Conservation (phyloP, 2,888 invertebrate genomes). For the Acheta domesticus region DNA sequence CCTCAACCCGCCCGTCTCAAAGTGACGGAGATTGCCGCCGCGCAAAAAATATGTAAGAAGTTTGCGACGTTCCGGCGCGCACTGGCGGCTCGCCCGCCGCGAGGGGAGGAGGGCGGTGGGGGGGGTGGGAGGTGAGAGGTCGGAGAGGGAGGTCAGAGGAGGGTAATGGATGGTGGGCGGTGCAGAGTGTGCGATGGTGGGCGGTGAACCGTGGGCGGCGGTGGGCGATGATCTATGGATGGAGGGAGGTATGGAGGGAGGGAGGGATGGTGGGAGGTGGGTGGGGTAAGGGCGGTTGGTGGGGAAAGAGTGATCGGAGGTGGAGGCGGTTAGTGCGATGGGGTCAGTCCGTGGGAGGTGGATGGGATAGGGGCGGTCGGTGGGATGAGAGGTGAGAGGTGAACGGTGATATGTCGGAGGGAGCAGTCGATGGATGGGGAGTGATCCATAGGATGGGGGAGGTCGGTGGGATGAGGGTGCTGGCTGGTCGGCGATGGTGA, state of each 20-base stretch:
- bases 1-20: background rate
- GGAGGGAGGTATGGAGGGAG: no score
- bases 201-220: background rate
- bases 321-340: background rate
- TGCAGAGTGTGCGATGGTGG: background rate
- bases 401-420: background rate
- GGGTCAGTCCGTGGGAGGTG: background rate
- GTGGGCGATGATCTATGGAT: background rate
- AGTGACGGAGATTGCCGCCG: background rate
- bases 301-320: background rate
- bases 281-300: background rate
- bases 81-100: background rate
- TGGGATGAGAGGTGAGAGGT: no score
- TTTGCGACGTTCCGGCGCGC: background rate
- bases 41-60: constrained; percentile 18
- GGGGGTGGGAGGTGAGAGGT: background rate
- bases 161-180: background rate
- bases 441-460: background rate
- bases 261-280: background rate
- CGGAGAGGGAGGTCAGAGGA: background rate
- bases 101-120: background rate
- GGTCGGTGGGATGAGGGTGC: no score
- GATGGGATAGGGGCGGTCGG: background rate
- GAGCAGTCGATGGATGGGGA: background rate
- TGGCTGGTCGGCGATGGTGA: no score